Base-by-base conservation (phyloP, 92 coral and sea anemone genomes). In the Porites evermanni region DNA sequence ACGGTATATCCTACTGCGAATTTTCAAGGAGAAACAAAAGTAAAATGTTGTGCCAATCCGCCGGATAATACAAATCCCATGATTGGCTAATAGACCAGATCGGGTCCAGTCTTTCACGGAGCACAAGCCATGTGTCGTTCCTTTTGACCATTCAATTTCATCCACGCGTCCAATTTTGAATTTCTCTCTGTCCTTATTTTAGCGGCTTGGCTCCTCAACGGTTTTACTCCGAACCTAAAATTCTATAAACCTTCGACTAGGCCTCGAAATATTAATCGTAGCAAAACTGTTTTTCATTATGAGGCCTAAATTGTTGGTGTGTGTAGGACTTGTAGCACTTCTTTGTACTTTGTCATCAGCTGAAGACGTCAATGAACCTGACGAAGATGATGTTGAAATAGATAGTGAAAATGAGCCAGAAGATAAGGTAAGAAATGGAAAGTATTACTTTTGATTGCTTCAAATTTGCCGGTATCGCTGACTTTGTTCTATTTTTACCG, bases 131-230 rank as follows among this genome's bases (percentile, higher is more conserved):
- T 94, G 95, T 90, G 98, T 94, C 89, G 80, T 58, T 81, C 72
- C 79, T 80, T 79, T 82, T 81, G 93, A 94, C 98, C 98, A 94
- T 94, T 94, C 95, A 92, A 66, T 94, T 88, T 74, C 93, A 70
- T 94, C 98, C 98, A 94, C 98, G 98, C 94, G 98, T 94, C 83
- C 26, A 44, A 64, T 83, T 83, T 38, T 83, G 74, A 83, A 83
- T 83, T 63, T 83, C 78, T 72, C 12, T 23, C 64, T 51, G 61
- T 61, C 6, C 58, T 53, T 83, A 12, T 61, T 72, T 58, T 19
- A 29, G 92, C 80, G 90, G 90, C 93, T 91, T 90, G 90, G 83
- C 71, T 88, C 88, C 79, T 77, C 74, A 74, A 56, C 63, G 84
- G 64, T 80, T 89, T 79, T 74, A 53, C 51, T 65, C 83, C 38